Percentiles rank a stretch among this genome's conserved stretches.
These are phyloP conservation scores for Hyla sarda DNA, from an alignment of 2,113 vertebrate species.

Conservation along the genomic window DNA sequence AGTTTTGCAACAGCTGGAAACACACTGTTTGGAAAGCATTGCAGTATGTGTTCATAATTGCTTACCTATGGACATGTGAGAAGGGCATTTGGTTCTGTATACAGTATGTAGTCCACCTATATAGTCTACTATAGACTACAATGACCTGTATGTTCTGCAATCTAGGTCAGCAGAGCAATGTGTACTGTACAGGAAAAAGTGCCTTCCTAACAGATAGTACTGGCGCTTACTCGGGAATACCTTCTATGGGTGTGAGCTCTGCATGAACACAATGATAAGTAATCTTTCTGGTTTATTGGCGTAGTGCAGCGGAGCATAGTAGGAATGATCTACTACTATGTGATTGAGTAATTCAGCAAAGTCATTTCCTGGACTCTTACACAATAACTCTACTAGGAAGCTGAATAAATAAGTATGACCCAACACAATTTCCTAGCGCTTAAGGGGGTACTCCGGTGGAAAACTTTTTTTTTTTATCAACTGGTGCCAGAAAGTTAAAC, in stretches of 20 bases:
- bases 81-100: not conserved
- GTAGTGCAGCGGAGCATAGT: not conserved
- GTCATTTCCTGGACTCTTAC: conserved; percentile 48
- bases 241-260: not conserved
- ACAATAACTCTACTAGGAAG: not conserved
- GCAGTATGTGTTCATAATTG: too few relatives aligned
- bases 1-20: too few relatives aligned
- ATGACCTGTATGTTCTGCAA: not conserved
- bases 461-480: too few relatives aligned
- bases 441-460: too few relatives aligned
- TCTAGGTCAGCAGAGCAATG: not conserved
- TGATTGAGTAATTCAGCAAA: not conserved
- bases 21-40: too few relatives aligned
- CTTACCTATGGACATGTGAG: too few relatives aligned
- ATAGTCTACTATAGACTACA: not conserved
- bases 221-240: not conserved
- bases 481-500: too few relatives aligned
- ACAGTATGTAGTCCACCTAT: not conserved
- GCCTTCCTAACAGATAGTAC: not conserved
- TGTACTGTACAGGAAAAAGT: not conserved
- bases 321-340: not conserved
- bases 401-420: not conserved
- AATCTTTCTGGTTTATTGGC: conserved; percentile 15
- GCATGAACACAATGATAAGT: not conserved
- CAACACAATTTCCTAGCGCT: not conserved